A percentile compares a stretch with the other conserved stretches of the same genome.
These are phyloP conservation scores for Archivesica marissinica DNA, from an alignment of 1,140 invertebrate genomes.

Conservation along the genomic window DNA sequence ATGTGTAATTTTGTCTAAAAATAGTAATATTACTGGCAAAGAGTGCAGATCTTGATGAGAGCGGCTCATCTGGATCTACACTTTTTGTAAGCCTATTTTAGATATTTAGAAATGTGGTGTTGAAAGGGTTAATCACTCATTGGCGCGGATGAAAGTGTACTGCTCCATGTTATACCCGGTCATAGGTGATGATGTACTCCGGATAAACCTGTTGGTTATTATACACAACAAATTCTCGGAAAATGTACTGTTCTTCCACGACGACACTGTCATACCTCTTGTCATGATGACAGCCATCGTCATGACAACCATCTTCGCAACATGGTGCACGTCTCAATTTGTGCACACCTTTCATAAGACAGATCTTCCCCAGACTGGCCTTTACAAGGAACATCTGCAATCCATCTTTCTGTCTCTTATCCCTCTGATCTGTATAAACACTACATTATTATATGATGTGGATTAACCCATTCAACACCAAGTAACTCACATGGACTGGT, in stretches of 20 bases:
- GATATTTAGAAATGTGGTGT: no score
- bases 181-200: conserved; percentile 50
- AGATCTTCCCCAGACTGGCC: conserved; percentile 64
- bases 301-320: conserved; percentile 37
- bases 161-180: not conserved
- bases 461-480: no score
- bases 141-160: no score
- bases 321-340: conserved; percentile 63
- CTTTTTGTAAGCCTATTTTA: no score
- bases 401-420: conserved; percentile 25
- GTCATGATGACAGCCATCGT: conserved; percentile 39
- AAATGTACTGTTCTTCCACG: conserved; percentile 51
- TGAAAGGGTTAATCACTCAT: no score
- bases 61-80: no score
- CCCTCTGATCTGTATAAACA: conserved; percentile 50
- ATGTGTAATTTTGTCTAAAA: no score
- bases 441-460: no score
- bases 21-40: no score
- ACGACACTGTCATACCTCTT: conserved; percentile 57
- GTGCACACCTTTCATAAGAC: conserved; percentile 16
- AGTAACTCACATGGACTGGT: no score
- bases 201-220: conserved; percentile 52
- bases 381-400: conserved; percentile 64
- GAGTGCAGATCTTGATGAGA: no score
- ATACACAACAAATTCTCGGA: conserved; percentile 59